Evolutionary conservation across 2,113 vertebrate species (phyloP).

Genomic region (Pollimyrus isidori): DNA sequence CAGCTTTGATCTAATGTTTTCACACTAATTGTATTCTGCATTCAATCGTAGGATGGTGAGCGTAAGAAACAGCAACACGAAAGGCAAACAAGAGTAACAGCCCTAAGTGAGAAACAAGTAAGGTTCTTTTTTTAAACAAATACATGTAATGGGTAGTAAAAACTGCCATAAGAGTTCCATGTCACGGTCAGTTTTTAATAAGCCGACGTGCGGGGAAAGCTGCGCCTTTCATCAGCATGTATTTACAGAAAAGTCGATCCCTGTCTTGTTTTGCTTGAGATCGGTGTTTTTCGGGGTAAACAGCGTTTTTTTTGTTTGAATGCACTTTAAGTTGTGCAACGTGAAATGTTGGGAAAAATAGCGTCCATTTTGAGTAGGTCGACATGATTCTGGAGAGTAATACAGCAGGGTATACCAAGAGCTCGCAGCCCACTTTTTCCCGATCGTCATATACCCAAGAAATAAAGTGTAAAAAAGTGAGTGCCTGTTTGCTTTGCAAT

Average conservation of each 20-base stretch:
- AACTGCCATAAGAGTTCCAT: conserved; percentile 10
- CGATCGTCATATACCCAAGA: background rate
- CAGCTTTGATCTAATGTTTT: conserved; percentile 33
- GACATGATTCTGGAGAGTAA: conserved; percentile 81
- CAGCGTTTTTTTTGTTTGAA: background rate
- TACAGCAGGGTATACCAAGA: conserved; percentile 42
- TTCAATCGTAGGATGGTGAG: conserved; percentile 71
- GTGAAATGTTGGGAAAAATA: conserved; percentile 53
- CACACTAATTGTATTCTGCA: conserved; percentile 27
- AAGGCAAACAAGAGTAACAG: conserved; percentile 69
- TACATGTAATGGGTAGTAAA: conserved; percentile 5
- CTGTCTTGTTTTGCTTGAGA: background rate
- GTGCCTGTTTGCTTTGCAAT: background rate
- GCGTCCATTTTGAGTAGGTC: conserved; percentile 96
- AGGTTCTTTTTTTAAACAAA: conserved; percentile 37
- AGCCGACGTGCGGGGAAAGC: background rate
- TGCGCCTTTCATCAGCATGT: background rate
- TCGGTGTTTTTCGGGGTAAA: background rate
- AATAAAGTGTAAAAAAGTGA: conserved; percentile 3
- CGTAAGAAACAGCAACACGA: conserved; percentile 76
- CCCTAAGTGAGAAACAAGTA: conserved; percentile 81
- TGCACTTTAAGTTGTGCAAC: conserved; percentile 46
- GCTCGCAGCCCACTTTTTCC: conserved; percentile 25
- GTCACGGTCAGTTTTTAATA: conserved; percentile 18
- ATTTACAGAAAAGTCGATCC: conserved; percentile 20